Evolutionary conservation across 2,797 vertebrate genomes (phyloP).

Genomic region (Liasis olivaceus): DNA sequence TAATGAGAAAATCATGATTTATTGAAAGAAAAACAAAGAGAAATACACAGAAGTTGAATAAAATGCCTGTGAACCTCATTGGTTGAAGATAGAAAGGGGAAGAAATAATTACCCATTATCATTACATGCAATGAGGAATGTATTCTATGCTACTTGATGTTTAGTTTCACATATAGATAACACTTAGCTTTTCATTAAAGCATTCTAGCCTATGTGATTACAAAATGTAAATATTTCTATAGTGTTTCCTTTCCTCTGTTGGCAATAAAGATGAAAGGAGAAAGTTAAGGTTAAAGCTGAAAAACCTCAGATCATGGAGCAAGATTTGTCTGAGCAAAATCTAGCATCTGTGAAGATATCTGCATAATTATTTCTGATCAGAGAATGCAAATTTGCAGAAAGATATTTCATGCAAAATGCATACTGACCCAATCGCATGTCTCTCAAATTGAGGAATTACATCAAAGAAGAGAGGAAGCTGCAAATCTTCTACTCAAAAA

Average conservation of each 20-base stretch:
- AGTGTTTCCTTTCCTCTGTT: not conserved
- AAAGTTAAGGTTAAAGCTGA: not conserved
- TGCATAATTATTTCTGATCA: not conserved
- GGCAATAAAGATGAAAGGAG: not conserved
- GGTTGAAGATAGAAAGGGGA: not conserved
- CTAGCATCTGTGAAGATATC: not conserved
- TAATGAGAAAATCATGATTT: accelerated
- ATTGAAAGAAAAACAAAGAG: not conserved
- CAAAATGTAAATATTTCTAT: not conserved
- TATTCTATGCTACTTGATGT: not conserved
- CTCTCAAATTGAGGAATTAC: not conserved
- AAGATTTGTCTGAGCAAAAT: not conserved
- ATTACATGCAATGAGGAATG: not conserved
- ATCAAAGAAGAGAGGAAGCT: not conserved
- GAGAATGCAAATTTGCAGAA: not conserved
- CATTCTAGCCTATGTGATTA: not conserved
- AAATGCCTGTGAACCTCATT: not conserved
- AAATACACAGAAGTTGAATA: not conserved
- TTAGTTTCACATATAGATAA: not conserved
- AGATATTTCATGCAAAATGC: not conserved
- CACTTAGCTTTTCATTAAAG: not conserved
- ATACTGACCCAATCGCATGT: not conserved
- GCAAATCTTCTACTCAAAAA: not conserved
- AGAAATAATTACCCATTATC: not conserved
- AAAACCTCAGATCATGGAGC: not conserved